Evolutionary conservation across 37 sponge, comb jelly and placozoan genomes (phyloP), one percentile per base, ranked within the genome.

Genomic region (Agelas oroides): DNA sequence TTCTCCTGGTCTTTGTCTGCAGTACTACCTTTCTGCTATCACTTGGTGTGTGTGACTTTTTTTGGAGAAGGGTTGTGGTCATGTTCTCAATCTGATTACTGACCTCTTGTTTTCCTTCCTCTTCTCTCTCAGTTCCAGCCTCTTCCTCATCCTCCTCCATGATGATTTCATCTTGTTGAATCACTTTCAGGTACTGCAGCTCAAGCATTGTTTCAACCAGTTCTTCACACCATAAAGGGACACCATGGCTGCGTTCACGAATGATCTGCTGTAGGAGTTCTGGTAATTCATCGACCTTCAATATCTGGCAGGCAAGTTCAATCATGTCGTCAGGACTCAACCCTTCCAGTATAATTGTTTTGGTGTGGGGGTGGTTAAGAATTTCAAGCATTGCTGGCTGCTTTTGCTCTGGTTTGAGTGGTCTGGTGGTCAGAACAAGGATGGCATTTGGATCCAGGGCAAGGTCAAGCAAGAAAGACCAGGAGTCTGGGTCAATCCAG

Each of bases 141-240:
- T 71, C 65, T 35, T 76, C 46, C 33, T 76, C 59, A 52, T 65
- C 73, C 41, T 66, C 67, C 24, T 84, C 76, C 23, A 33, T 28
- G 18, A 77, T 77, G 5, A 36, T 33, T 20, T 82, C 73, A 39
- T 34, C 57, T 21, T 33, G 27, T 57, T 79, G 55, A 20, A 61
- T 35, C 30, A 92, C 77, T 56, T 89, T 38, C n/a, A 97, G 71
- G 53, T 91, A 86, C 32, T 90, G 71, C 23, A 75, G 76, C 40
- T 87, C 85, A 34, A 92, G 65, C 97, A 97, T 97, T 74, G 82
- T 92, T 31, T 72, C 84, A 52, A 97, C 78, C 41, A 94, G 86
- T 32, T 94, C 93, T 65, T 94, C 91, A n/a, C 88, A 89, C 90
- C 89, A 97, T 70, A 94, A 75, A 1, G 97, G 97, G 15, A 92